phyloP scores from a whole-genome alignment of 2,797 vertebrate species.

The Chelon labrosus region DNA sequence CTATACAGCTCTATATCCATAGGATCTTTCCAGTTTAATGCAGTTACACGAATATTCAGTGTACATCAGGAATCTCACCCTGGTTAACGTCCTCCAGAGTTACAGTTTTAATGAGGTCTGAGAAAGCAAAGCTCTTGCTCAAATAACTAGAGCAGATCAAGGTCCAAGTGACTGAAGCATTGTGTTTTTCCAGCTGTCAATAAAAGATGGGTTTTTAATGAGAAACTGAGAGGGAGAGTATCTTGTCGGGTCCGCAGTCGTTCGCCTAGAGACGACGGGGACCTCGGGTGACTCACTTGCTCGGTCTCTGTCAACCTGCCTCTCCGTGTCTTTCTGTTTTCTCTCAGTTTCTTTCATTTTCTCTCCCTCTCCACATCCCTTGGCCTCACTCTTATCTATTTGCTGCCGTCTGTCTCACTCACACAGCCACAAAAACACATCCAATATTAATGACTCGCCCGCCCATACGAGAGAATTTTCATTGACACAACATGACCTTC shows the following conservation, averaged over 20 bases:
- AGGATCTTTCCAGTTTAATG: constrained; percentile 3
- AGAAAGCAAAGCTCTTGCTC: constrained; percentile 36
- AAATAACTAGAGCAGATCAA: constrained; percentile 63
- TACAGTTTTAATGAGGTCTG: constrained; percentile 55
- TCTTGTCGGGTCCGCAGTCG: constrained; percentile 7
- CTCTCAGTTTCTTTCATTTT: background rate
- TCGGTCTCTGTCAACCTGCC: constrained; percentile 44
- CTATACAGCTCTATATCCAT: background rate
- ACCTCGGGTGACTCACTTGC: constrained; percentile 66
- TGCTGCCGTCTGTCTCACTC: constrained; percentile 41
- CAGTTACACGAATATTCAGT: background rate
- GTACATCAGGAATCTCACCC: background rate
- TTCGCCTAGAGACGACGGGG: constrained; percentile 29
- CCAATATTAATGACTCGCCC: constrained; percentile 59
- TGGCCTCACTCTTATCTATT: constrained; percentile 24
- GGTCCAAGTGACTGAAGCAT: constrained; percentile 58
- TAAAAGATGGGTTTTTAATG: constrained; percentile 76
- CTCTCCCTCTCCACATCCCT: constrained; percentile 26
- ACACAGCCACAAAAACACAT: constrained; percentile 26
- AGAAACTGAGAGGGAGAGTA: constrained; percentile 37
- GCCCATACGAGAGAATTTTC: constrained; percentile 32
- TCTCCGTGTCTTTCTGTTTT: constrained; percentile 18
- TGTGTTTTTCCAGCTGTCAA: constrained; percentile 74
- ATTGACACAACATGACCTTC: constrained; percentile 72
- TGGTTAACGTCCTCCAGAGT: constrained; percentile 9